Evolutionary conservation across 2,888 invertebrate genomes (phyloP).

Genomic region (Lasioglossum malachurum): DNA sequence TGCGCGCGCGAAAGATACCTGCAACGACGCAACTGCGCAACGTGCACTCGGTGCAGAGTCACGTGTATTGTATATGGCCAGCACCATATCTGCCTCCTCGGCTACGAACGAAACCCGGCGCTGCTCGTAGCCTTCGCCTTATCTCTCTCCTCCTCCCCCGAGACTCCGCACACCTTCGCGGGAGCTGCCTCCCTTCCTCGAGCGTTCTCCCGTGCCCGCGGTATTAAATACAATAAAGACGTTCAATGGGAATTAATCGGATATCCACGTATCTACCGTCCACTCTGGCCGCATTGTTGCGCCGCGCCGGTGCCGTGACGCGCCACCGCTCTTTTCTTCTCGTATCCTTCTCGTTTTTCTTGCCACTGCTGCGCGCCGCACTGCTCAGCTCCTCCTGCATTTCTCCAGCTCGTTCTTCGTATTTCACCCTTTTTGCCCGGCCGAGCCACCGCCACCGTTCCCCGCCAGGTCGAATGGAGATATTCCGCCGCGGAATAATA

Average conservation of each 20-base stretch:
- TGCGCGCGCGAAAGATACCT: constrained; percentile 11
- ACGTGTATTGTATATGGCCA: constrained; percentile 66
- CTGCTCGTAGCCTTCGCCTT: constrained; percentile 69
- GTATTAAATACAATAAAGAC: constrained; percentile 84
- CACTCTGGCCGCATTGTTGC: constrained; percentile 70
- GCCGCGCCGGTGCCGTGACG: constrained; percentile 65
- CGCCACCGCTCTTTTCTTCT: constrained; percentile 36
- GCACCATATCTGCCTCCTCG: constrained; percentile 73
- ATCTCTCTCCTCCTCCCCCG: constrained; percentile 69
- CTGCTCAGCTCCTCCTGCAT: not conserved
- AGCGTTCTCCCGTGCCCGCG: constrained; percentile 38
- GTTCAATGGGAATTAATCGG: constrained; percentile 83
- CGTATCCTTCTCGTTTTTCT: constrained; percentile 46
- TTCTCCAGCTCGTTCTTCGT: constrained; percentile 40
- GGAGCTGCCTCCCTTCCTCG: not conserved
- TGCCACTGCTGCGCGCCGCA: not conserved
- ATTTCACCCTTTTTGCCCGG: constrained; percentile 53
- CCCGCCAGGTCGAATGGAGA: constrained; percentile 64
- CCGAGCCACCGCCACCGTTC: not conserved
- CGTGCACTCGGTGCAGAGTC: constrained; percentile 51
- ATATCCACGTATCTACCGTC: constrained; percentile 74
- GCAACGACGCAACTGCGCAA: constrained; percentile 4
- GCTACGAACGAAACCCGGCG: constrained; percentile 36
- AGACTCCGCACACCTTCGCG: constrained; percentile 26
- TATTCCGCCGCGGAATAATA: constrained; percentile 70